A percentile compares a stretch with the other conserved stretches of the same genome.
Conservation (phyloP, 2,888 invertebrate genomes). For the Caenorhabditis sp. region DNA sequence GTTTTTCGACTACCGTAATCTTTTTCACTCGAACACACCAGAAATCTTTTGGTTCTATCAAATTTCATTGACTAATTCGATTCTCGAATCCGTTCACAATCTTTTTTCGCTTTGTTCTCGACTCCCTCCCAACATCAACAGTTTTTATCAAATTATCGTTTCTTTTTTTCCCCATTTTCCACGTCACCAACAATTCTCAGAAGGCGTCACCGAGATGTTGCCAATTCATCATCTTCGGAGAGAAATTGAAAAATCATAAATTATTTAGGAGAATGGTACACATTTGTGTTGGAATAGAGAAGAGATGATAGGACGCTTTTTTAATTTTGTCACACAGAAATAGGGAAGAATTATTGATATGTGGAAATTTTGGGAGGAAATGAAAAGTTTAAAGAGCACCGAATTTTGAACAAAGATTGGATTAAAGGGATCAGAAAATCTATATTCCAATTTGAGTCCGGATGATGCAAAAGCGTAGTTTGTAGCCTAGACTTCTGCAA, state of each 20-base stretch:
- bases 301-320: slow-evolving; percentile 25
- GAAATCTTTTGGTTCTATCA: background rate
- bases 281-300: slow-evolving; percentile 6
- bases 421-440: slow-evolving; percentile 9
- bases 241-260: slow-evolving; percentile 12
- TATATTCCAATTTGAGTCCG: background rate
- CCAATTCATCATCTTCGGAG: slow-evolving; percentile 39
- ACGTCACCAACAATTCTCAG: slow-evolving; percentile 7
- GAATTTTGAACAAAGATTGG: background rate
- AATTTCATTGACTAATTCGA: background rate
- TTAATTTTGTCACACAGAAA: slow-evolving; percentile 5
- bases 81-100: slow-evolving; percentile 6
- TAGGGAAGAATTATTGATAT: slow-evolving; percentile 3
- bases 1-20: background rate
- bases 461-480: slow-evolving; percentile 20
- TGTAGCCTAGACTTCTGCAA: slow-evolving; percentile 17
- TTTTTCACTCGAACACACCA: background rate
- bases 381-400: slow-evolving; percentile 34
- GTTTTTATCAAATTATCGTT: slow-evolving; percentile 20
- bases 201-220: slow-evolving; percentile 29
- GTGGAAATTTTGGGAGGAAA: slow-evolving; percentile 24
- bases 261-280: slow-evolving; percentile 19
- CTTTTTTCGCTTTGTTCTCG: background rate
- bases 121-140: background rate
- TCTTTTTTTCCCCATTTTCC: slow-evolving; percentile 1